Evolutionary conservation across 2,113 vertebrate species (phyloP).

Genomic region (Ictalurus punctatus): DNA sequence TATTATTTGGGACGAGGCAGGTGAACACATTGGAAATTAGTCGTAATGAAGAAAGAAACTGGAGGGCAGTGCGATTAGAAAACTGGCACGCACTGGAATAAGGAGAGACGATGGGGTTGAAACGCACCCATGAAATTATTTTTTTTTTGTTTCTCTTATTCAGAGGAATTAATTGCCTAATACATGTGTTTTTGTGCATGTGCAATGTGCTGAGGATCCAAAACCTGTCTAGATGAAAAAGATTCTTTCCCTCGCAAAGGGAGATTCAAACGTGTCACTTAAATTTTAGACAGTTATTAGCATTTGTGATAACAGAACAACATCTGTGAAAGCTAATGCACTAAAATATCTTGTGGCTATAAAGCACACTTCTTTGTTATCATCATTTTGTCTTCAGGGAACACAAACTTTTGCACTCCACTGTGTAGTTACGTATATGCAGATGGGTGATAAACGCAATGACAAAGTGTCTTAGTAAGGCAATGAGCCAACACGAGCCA

Average conservation of each 20-base stretch:
- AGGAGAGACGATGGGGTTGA: background rate
- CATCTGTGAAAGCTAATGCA: background rate
- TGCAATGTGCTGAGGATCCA: background rate
- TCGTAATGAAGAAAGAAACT: constrained; percentile 14
- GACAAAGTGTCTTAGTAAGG: background rate
- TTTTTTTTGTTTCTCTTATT: too few species aligned
- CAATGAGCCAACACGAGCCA: background rate
- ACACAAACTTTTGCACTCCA: background rate
- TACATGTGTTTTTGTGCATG: background rate
- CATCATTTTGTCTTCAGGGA: background rate
- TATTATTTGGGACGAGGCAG: constrained; percentile 25
- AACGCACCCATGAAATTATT: background rate
- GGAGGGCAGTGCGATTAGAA: background rate
- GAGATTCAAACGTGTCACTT: background rate
- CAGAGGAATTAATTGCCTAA: background rate
- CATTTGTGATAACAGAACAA: background rate
- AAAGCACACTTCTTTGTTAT: background rate
- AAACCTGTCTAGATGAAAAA: background rate
- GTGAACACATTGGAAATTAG: constrained; percentile 35
- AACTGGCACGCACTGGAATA: background rate
- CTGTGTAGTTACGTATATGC: background rate
- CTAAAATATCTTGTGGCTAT: background rate
- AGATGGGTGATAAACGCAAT: background rate
- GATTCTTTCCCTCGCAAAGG: background rate
- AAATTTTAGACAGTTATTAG: background rate